Evolutionary conservation across 2,888 invertebrate genomes (phyloP), one percentile per base, ranked within the genome.

Genomic region (Brenthis daphne): DNA sequence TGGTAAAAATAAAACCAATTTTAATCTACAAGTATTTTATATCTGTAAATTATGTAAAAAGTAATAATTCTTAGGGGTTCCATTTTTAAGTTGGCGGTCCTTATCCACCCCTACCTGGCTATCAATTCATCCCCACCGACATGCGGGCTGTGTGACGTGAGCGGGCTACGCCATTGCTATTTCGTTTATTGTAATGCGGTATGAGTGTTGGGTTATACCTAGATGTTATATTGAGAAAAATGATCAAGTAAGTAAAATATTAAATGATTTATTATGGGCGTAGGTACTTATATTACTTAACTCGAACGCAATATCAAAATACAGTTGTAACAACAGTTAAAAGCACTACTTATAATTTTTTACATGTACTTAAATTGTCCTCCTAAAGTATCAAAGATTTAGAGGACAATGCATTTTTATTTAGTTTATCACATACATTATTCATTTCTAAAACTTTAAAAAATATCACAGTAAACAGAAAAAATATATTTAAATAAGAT

Each of bases 101-200:
- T 75, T 60, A 72, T 70, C 77, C 78, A 77, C 83, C 86, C 83
- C 82, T 88, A 90, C 89, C 89, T 90, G 77, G 85, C 87, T 82
- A 90, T 90, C 85, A 84, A 86, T 89, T 84, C 83, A 85, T 83
- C 87, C 86, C 86, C 85, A 82, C 86, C 84, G 76, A 80, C 82
- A 80, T 82, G 80, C 77, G 82, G 80, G 80, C 82, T 76, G 68
- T 77, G 79, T 83, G 84, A 86, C 85, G 84, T 80, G 80, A 76
- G 82, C 74, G 73, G 73, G 58, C 64, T 65, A 78, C 82, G 84
- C 85, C 85, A 85, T 87, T 83, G 80, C 80, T 83, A 78, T 83
- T 81, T 76, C 77, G 69, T 73, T 75, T 70, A 73, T 73, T 70
- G 64, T 63, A 50, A 48, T 61, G 54, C 55, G 47, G 47, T 64